Conservation (phyloP, 2,888 invertebrate genomes). For the Drosophila kuntzei region DNA sequence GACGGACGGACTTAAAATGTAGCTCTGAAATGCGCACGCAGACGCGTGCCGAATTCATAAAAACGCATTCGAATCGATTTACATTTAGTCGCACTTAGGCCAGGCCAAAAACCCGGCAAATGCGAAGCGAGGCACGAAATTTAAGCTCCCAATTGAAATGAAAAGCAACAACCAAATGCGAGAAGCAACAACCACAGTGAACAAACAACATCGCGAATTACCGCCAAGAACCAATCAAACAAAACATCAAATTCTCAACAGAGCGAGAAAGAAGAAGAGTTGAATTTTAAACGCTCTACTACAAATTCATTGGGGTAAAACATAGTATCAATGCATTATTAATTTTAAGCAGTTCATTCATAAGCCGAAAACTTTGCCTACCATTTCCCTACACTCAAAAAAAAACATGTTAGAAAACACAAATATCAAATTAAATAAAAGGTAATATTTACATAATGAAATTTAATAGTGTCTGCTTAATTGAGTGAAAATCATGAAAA, state of each 20-base stretch:
- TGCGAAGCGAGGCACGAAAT: conserved; percentile 61
- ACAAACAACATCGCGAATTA: conserved; percentile 49
- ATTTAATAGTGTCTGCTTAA: background rate
- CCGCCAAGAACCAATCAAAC: conserved; percentile 40
- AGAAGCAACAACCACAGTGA: conserved; percentile 8
- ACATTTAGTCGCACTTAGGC: conserved; percentile 69
- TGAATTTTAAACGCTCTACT: conserved; percentile 35
- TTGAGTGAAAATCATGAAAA: too few relatives aligned
- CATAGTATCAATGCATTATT: conserved; percentile 1
- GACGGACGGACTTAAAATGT: conserved; percentile 8
- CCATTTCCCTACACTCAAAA: background rate
- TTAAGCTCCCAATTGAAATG: conserved; percentile 62
- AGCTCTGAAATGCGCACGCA: conserved; percentile 75
- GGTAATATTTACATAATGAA: background rate
- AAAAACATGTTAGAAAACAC: background rate
- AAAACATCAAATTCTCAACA: conserved; percentile 1
- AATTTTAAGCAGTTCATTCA: conserved; percentile 1
- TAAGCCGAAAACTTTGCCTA: background rate
- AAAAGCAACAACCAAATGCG: conserved; percentile 39
- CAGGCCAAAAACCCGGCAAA: conserved; percentile 45
- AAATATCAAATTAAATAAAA: background rate
- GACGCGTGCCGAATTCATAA: conserved; percentile 84
- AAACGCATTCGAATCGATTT: conserved; percentile 76
- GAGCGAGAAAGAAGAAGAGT: background rate
- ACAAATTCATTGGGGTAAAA: too few relatives aligned